A percentile compares a stretch with the other conserved stretches of the same genome.
Evolutionary conservation across 2,888 invertebrate species (phyloP).

Genomic region (Drosophila ezoana): DNA sequence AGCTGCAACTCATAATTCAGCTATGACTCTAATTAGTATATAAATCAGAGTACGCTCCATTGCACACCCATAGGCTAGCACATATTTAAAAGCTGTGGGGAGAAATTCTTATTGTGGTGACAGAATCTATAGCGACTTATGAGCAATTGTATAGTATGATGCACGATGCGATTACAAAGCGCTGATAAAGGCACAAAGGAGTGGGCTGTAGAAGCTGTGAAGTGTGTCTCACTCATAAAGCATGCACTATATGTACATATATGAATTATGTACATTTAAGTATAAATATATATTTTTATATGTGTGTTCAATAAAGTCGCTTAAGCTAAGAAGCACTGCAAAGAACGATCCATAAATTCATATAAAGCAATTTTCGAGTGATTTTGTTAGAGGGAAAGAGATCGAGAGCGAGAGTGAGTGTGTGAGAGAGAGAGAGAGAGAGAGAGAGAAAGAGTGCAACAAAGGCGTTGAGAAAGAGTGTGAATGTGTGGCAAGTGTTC

Average conservation of each 20-base stretch:
- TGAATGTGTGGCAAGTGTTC: slow-evolving; percentile 64
- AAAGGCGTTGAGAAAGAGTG: slow-evolving; percentile 55
- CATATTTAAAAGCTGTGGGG: slow-evolving; percentile 1
- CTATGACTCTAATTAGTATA: slow-evolving; percentile 36
- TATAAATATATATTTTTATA: background rate
- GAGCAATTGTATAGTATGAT: slow-evolving; percentile 26
- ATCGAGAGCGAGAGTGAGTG: slow-evolving; percentile 20
- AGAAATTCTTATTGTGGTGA: slow-evolving; percentile 5
- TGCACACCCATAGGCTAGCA: slow-evolving; percentile 3
- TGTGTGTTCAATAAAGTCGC: slow-evolving; percentile 26
- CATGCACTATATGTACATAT: background rate
- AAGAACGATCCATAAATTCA: slow-evolving; percentile 27
- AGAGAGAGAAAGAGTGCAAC: slow-evolving; percentile 19
- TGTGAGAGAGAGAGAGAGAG: slow-evolving; percentile 21
- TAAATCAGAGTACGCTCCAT: slow-evolving; percentile 32
- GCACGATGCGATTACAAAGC: slow-evolving; percentile 40
- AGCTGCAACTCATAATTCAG: slow-evolving; percentile 33
- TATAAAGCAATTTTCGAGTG: slow-evolving; percentile 49
- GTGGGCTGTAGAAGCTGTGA: slow-evolving; percentile 19
- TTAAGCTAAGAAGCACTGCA: slow-evolving; percentile 32
- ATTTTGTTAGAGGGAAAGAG: slow-evolving; percentile 1
- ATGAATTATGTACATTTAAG: background rate
- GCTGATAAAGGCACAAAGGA: slow-evolving; percentile 56
- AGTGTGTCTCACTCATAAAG: slow-evolving; percentile 13
- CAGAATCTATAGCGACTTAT: slow-evolving; percentile 8